Base-by-base conservation (phyloP, 2,797 vertebrate genomes). In the Gymnopithys bicolor region DNA sequence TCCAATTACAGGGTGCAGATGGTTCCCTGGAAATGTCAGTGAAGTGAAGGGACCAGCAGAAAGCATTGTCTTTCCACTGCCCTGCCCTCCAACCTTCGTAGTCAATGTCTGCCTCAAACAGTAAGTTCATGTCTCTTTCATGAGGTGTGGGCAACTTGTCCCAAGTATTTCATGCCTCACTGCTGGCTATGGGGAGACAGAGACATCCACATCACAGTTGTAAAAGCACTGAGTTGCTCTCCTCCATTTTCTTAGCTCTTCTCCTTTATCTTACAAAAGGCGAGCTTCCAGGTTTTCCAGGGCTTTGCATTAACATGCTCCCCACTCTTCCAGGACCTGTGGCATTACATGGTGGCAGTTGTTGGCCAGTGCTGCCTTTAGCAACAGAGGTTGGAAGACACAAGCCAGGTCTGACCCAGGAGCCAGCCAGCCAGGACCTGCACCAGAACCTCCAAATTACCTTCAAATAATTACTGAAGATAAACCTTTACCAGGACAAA, bases 331-430 rank as follows among this genome's bases (percentile, higher is more conserved):
- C 58, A 81, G 53, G 11, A 69, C 19, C 37, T 76, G 62, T 13
- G 10, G 10, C 25, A 19, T 53, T 48, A 30, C 0, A 0, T 14
- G 14, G 28, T 37, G 24, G 30, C 33, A 3, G 6, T 5, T 75
- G 21, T 12, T 69, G 66, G 28, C 13, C 43, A 43, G 13, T 12
- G 30, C 19, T 90, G 30, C 32, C 51, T 87, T 75, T 59, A 75
- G 35, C 28, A 75, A n/a, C 13, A 66, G 56, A 67, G 13, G 15
- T 52, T 70, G 56, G n/a, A 76, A 82, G 48, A 55, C 32, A 73
- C 3, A 37, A 58, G 11, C 11, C 48, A 84, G 35, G 7, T 84
- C 51, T 46, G 62, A 62, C 35, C 9, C 19, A 53, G 45, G 23
- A 92, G 13, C 21, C 51, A 71, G 22, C 39, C 21, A 18, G 10